Evolutionary conservation across 2,113 vertebrate genomes (phyloP).

Genomic region (Heptranchias perlo): DNA sequence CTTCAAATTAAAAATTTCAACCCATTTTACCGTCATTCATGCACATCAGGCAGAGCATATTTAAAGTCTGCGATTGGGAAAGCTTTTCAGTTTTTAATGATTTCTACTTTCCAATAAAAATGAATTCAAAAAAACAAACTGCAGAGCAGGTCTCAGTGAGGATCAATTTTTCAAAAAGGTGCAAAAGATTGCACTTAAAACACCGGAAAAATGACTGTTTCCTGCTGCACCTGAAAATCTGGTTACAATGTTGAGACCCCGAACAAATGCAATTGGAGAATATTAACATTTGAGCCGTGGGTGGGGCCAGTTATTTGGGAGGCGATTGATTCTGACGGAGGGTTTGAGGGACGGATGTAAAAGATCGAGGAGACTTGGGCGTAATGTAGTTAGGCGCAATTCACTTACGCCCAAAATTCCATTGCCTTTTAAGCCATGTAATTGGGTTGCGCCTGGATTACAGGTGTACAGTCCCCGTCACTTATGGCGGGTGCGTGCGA

Average conservation of each 20-base stretch:
- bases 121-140: background rate
- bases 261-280: no score
- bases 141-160: background rate
- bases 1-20: background rate
- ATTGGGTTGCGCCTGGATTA: background rate
- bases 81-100: background rate
- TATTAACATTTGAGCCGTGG: background rate
- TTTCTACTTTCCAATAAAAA: background rate
- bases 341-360: no score
- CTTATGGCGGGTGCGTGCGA: background rate
- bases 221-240: no score
- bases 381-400: background rate
- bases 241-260: no score
- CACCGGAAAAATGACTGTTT: no score
- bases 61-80: background rate
- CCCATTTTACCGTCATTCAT: background rate
- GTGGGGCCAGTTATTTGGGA: background rate
- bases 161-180: no score
- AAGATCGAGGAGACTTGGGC: no score
- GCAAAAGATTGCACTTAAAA: no score
- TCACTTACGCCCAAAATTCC: background rate
- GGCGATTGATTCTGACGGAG: background rate
- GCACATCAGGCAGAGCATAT: background rate
- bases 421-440: background rate
- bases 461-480: background rate